Conservation (phyloP, 2,888 invertebrate species). For the Dusona sp. region DNA sequence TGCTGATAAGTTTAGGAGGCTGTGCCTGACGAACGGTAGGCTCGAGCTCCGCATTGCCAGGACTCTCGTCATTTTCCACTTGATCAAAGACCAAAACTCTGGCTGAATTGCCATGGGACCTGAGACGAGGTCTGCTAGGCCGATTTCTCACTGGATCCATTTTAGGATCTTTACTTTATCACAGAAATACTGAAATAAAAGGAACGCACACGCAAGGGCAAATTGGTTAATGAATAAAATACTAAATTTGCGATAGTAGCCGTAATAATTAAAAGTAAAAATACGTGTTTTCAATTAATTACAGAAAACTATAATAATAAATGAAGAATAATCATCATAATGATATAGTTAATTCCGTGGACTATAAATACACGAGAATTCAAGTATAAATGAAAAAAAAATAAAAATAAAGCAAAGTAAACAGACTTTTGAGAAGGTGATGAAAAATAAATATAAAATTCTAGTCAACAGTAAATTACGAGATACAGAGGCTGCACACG, state of each 20-base stretch:
- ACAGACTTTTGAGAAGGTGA: not conserved
- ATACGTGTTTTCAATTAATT: not conserved
- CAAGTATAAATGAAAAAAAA: not conserved
- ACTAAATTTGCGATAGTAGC: not conserved
- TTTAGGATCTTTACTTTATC: slow-evolving; percentile 63
- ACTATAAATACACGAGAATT: not conserved
- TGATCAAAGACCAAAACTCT: slow-evolving; percentile 92
- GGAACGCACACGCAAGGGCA: not conserved
- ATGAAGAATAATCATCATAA: not conserved
- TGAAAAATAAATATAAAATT: slow-evolving; percentile 20
- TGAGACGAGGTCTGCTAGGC: slow-evolving; percentile 82
- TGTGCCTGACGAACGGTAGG: slow-evolving; percentile 70
- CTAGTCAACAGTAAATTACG: slow-evolving; percentile 1
- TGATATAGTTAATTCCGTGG: not conserved
- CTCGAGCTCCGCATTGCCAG: slow-evolving; percentile 74
- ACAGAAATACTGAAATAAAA: slow-evolving; percentile 66
- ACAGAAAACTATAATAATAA: not conserved
- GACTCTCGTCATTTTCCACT: slow-evolving; percentile 86
- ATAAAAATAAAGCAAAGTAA: not conserved
- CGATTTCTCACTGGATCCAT: slow-evolving; percentile 83
- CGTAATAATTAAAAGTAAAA: not conserved
- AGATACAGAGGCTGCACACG: slow-evolving; percentile 15
- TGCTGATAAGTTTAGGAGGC: slow-evolving; percentile 79
- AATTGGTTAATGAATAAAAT: not conserved
- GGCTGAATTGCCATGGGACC: slow-evolving; percentile 87